phyloP scores from a whole-genome alignment of 2,797 vertebrate species.

The Taenioides sp. region DNA sequence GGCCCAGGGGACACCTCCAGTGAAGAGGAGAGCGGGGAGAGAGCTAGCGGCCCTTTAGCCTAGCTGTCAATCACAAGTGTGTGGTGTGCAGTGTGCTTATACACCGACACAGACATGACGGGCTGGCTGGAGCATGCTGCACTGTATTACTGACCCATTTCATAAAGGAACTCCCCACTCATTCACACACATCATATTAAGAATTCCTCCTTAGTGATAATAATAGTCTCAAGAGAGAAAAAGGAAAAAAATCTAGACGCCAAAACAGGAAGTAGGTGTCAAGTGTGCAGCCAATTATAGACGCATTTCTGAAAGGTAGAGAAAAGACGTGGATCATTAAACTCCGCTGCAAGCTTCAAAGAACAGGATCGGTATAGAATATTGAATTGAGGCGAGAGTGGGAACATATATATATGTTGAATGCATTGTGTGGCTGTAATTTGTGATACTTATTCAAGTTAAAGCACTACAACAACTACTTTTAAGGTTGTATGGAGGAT shows the following conservation, averaged over 20 bases:
- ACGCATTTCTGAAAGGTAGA: conserved; percentile 11
- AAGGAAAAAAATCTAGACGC: conserved; percentile 18
- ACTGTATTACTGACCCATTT: conserved; percentile 44
- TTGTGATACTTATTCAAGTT: not conserved
- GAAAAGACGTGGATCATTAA: conserved; percentile 4
- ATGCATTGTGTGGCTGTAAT: not conserved
- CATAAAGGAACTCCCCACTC: conserved; percentile 16
- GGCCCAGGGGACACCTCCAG: conserved; percentile 64
- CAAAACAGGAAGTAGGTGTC: conserved; percentile 20
- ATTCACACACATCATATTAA: conserved; percentile 49
- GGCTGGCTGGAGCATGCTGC: conserved; percentile 53
- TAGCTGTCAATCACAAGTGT: conserved; percentile 72
- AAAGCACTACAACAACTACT: not conserved
- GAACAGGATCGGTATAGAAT: not conserved
- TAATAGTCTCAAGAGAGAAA: conserved; percentile 39
- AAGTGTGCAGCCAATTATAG: conserved; percentile 34
- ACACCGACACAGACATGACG: conserved; percentile 57
- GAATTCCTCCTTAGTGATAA: conserved; percentile 35
- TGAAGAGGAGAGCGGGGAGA: conserved; percentile 64
- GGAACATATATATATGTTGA: not conserved
- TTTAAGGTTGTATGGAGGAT: no score
- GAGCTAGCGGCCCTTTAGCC: conserved; percentile 66
- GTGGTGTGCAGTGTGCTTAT: conserved; percentile 39
- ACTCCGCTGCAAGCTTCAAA: not conserved
- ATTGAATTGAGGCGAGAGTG: conserved; percentile 1